phyloP scores from a whole-genome alignment of 2,797 vertebrate genomes.

The Argyrosomus regius region DNA sequence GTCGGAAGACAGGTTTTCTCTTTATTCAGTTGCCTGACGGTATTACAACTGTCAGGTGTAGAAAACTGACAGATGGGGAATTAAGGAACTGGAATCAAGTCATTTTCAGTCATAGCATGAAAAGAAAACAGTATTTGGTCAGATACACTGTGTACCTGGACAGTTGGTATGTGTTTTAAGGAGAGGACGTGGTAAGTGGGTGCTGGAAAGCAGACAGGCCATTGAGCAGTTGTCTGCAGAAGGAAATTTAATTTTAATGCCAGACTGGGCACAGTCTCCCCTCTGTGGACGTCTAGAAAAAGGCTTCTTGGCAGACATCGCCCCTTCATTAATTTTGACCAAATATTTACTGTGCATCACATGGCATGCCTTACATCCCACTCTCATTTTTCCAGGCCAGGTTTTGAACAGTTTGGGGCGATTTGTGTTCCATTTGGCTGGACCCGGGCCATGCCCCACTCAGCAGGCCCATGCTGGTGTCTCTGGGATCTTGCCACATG shows the following conservation, averaged over 20 bases:
- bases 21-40: slow-evolving; percentile 39
- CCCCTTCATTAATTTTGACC: slow-evolving; percentile 84
- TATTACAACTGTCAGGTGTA: slow-evolving; percentile 42
- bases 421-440: slow-evolving; percentile 78
- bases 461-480: slow-evolving; percentile 70
- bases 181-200: slow-evolving; percentile 66
- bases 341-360: slow-evolving; percentile 84
- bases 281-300: slow-evolving; percentile 77
- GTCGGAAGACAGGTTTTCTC: slow-evolving; percentile 41
- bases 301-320: slow-evolving; percentile 77
- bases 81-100: slow-evolving; percentile 28
- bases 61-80: slow-evolving; percentile 44
- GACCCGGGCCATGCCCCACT: slow-evolving; percentile 70
- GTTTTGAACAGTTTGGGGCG: slow-evolving; percentile 72
- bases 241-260: slow-evolving; percentile 83
- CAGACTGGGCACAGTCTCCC: slow-evolving; percentile 78
- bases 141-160: slow-evolving; percentile 66
- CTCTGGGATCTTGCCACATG: slow-evolving; percentile 71
- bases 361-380: slow-evolving; percentile 73
- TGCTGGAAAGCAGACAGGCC: slow-evolving; percentile 70
- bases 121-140: slow-evolving; percentile 40
- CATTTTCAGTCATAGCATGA: slow-evolving; percentile 29
- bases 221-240: slow-evolving; percentile 74
- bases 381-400: slow-evolving; percentile 77
- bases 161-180: slow-evolving; percentile 59